Evolutionary conservation across 2,888 invertebrate genomes (phyloP), one percentile per base, ranked within the genome.

Genomic region (Fragum fragum): DNA sequence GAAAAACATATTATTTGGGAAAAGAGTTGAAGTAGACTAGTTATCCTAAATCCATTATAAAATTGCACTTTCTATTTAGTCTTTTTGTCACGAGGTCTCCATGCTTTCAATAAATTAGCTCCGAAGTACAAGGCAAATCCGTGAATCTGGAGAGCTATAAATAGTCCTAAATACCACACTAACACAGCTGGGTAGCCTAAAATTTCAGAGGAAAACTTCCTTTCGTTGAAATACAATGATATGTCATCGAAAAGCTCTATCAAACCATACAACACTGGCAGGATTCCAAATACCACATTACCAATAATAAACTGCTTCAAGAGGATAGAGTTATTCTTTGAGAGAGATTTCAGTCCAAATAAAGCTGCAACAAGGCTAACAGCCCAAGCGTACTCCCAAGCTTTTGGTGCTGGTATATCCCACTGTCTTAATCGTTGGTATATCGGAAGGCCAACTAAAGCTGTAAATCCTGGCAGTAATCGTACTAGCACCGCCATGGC

Each of bases 311-410:
- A 94, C 85, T 94, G 94, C 83, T 91, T 91, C 68, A 94, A 86
- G 9, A 94, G 82, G 23, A 92, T 87, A 16, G 97, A 96, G 92
- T 97, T 97, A 95, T 99, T 99, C 88, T 96, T 97, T 90, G 97
- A 97, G 87, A 98, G 96, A 53, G 99, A 97, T 42, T 97, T 96
- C 73, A 98, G 95, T 6, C 97, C 98, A 78, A 98, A 95, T 94
- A 98, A 97, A 18, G 98, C 97, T 53, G 97, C 96, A 42, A 98
- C 94, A 77, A 98, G 95, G 90, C 98, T 98, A 28, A 96, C 95
- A 88, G 97, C 96, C 98, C 99, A 99, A 90, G 97, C 96, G 94
- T 98, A 99, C 95, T 99, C 99, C 99, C 99, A 99, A 95, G 96
- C 96, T 66, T 97, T 95, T 1, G 98, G 97, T 96, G 97, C 96